A percentile compares a stretch with the other conserved stretches of the same genome.
Evolutionary conservation across 2,888 invertebrate species (phyloP).

Genomic region (Scaptomyza tumidula): DNA sequence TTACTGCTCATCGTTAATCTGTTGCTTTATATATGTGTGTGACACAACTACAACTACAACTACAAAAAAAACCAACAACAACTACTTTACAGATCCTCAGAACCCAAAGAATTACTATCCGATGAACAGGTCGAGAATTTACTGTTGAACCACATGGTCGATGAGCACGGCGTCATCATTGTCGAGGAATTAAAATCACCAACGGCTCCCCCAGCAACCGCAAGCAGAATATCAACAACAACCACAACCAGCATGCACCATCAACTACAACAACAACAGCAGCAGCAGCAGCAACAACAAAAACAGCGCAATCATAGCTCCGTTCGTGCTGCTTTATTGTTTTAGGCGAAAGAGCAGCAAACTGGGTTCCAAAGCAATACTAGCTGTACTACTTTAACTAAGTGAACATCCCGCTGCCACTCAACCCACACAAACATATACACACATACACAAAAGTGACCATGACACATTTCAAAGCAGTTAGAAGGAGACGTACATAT

Average conservation of each 20-base stretch:
- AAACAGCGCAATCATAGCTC: conserved; percentile 57
- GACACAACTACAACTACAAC: conserved; percentile 33
- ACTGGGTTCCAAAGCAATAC: background rate
- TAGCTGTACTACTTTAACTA: background rate
- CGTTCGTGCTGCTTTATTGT: conserved; percentile 58
- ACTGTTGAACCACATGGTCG: conserved; percentile 81
- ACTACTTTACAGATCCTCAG: conserved; percentile 79
- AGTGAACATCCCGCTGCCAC: conserved; percentile 2
- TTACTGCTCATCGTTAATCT: conserved; percentile 23
- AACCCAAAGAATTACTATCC: conserved; percentile 84
- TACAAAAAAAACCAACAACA: conserved; percentile 33
- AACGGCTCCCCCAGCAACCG: conserved; percentile 42
- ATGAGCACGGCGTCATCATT: conserved; percentile 80
- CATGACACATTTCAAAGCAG: conserved; percentile 41
- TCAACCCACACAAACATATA: background rate
- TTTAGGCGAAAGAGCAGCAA: conserved; percentile 25
- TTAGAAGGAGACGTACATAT: conserved; percentile 57
- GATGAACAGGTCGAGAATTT: conserved; percentile 85
- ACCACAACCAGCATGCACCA: conserved; percentile 54
- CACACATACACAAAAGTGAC: conserved; percentile 10
- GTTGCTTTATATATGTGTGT: conserved; percentile 17
- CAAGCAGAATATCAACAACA: conserved; percentile 37
- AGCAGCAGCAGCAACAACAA: conserved; percentile 33
- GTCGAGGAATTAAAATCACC: conserved; percentile 82
- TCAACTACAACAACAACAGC: conserved; percentile 45